Conservation (phyloP, 2,797 vertebrate genomes). For the Oceanodroma leucorhoa region DNA sequence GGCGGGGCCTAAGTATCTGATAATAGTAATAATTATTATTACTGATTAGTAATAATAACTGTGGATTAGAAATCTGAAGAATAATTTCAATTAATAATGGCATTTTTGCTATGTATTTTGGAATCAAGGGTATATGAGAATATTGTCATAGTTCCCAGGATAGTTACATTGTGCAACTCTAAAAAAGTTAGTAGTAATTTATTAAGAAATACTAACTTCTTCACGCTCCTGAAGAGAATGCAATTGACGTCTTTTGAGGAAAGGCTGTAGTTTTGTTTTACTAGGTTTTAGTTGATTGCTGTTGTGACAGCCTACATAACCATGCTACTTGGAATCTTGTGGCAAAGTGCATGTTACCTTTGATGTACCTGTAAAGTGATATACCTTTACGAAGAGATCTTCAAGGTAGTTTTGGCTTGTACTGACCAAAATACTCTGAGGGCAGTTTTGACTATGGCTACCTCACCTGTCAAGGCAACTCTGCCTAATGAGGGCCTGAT, state of each 20-base stretch:
- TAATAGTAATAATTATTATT: neutral
- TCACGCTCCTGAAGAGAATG: neutral
- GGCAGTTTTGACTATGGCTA: neutral
- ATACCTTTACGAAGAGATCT: neutral
- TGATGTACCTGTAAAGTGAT: neutral
- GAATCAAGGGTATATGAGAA: neutral
- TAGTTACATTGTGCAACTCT: neutral
- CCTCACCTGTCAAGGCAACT: neutral
- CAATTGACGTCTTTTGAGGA: neutral
- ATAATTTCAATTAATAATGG: neutral
- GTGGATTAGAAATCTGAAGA: neutral
- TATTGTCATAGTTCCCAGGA: neutral
- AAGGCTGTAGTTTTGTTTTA: neutral
- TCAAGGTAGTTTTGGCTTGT: neutral
- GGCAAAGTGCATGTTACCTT: fast-evolving
- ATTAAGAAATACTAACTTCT: neutral
- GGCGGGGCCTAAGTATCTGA: neutral
- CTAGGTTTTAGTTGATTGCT: neutral
- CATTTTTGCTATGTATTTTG: neutral
- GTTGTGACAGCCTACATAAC: neutral
- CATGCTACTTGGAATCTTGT: neutral
- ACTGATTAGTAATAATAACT: neutral
- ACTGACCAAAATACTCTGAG: neutral
- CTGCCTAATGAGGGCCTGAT: neutral
- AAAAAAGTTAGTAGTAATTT: neutral